Evolutionary conservation across 2,888 invertebrate genomes (phyloP).

Genomic region (Drosophila hamatofila): DNA sequence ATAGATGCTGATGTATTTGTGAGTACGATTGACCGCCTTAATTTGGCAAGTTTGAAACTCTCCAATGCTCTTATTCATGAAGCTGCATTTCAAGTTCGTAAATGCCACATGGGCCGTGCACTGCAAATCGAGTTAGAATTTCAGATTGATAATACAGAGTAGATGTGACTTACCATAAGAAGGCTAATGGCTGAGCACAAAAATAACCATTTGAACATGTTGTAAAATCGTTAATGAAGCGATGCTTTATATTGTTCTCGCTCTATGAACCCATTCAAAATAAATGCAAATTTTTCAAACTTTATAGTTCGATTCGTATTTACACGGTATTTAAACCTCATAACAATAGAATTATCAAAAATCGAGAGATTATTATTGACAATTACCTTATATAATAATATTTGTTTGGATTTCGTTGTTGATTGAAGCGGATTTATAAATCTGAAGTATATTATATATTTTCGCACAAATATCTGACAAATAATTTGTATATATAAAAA

Average conservation of each 20-base stretch:
- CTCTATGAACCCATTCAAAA: neutral
- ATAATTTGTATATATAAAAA: too few relatives aligned
- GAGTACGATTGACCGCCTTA: constrained; percentile 55
- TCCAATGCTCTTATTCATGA: neutral
- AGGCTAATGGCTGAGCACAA: constrained; percentile 6
- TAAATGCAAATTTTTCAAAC: too few relatives aligned
- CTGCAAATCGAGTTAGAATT: constrained; percentile 1
- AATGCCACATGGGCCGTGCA: constrained; percentile 40
- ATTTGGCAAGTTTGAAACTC: constrained; percentile 32
- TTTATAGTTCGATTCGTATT: too few relatives aligned
- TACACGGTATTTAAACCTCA: constrained; percentile 14
- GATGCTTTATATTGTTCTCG: neutral
- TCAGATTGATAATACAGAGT: fast-evolving
- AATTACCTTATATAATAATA: too few relatives aligned
- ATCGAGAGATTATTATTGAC: neutral
- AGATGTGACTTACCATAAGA: constrained; percentile 22
- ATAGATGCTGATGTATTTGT: constrained; percentile 48
- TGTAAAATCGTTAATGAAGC: neutral
- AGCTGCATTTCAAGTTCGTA: constrained; percentile 53
- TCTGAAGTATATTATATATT: neutral
- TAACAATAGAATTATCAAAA: neutral
- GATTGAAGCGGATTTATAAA: neutral
- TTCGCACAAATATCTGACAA: too few relatives aligned
- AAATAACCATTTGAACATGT: constrained; percentile 6
- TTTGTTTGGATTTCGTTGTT: too few relatives aligned